Base-by-base conservation (phyloP, 92 coral and sea anemone genomes). In the Siderastrea radians region DNA sequence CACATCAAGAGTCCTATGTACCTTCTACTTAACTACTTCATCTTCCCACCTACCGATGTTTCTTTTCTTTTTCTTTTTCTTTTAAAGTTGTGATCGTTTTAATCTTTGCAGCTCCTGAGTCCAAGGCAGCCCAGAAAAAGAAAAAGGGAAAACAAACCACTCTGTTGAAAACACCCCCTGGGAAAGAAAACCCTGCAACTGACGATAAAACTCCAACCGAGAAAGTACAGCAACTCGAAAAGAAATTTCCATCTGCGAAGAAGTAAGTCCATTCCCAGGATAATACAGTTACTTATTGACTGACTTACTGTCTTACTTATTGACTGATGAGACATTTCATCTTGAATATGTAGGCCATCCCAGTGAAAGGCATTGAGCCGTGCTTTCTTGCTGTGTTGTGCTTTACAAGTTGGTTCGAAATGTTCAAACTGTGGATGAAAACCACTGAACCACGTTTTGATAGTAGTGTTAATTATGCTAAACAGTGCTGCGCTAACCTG, bases 141-240 rank as follows among this genome's bases (percentile, higher is more conserved):
- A 94, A 93, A 84, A 93, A 48, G 67, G 89, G 94, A 13, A 97
- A 93, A 79, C 99, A 97, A 65, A 95, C 89, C 91, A 97, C 98
- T 5, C 76, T 97, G 9, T 52, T 93, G 57, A 90, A 92, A 80
- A 86, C 91, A 11, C 64, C 85, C 43, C 65, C 89, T 17, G 90
- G 86, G 79, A 86, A 86, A 68, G 61, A 68, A 64, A 95, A 78
- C 70, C 11, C 75, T 43, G n/a, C 63, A 53, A 74, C n/a, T 74
- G 77, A 71, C 47, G 52, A 54, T 81, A 64, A 11, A 84, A 90
- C 54, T 52, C 79, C 66, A 10, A 51, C 49, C 16, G 84, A 72
- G 64, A 80, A 68, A 74, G 69, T 9, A 49, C 62, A 50, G 44
- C 66, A 50, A 54, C 70, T 43, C 46, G 80, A 75, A 85, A 84